These are phyloP conservation scores for Pseudomyrmex sp. DNA, from an alignment of 1,140 invertebrate genomes.

Conservation along the genomic window DNA sequence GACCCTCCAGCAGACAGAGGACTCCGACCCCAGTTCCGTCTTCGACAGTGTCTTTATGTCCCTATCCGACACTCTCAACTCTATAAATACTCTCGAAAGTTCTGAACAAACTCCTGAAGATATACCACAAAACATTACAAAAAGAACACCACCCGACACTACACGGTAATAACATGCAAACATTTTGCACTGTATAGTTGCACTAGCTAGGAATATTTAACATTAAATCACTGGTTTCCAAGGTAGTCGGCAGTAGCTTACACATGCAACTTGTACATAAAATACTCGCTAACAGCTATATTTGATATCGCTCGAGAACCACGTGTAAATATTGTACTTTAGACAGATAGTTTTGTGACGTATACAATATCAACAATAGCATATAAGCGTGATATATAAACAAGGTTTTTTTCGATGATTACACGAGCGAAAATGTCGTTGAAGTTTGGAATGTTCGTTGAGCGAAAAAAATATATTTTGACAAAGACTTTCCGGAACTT, in stretches of 20 bases:
- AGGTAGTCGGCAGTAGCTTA: conserved; percentile 8
- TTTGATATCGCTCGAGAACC: conserved; percentile 3
- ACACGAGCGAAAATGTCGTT: conserved; percentile 16
- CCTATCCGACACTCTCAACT: conserved; percentile 85
- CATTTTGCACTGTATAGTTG: conserved; percentile 54
- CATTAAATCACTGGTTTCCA: neutral
- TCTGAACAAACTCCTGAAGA: conserved; percentile 85
- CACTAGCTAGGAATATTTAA: conserved; percentile 26
- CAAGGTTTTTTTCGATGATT: neutral
- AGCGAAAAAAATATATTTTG: no score
- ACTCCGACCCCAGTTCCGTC: conserved; percentile 82
- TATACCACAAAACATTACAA: conserved; percentile 83
- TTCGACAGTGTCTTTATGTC: conserved; percentile 85
- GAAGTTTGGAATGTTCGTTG: no score
- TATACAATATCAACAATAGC: neutral
- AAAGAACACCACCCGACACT: conserved; percentile 83
- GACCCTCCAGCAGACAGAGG: conserved; percentile 80
- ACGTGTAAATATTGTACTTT: neutral
- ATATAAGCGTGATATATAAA: neutral
- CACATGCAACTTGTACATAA: conserved; percentile 9
- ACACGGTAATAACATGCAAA: conserved; percentile 80
- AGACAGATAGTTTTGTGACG: conserved; percentile 11
- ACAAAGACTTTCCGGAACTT: no score
- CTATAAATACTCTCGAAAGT: conserved; percentile 84
- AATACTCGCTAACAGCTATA: conserved; percentile 8